Evolutionary conservation across 1,140 invertebrate species (phyloP), one percentile per base, ranked within the genome.

Genomic region (Aphidius gifuensis): DNA sequence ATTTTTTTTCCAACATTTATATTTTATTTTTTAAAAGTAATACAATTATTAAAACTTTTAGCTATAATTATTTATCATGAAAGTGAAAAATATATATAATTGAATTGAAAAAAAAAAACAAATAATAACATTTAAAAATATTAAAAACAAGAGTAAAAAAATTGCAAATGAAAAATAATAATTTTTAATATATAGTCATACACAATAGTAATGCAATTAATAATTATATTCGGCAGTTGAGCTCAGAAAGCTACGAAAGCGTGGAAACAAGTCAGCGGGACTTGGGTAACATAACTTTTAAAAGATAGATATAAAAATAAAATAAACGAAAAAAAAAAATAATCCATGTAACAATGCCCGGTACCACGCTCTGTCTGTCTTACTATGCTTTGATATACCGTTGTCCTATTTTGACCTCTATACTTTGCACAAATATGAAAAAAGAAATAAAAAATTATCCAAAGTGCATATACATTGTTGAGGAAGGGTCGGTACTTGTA

Each of bases 351-450:
- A 69, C 68, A 69, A 69, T 69, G 50, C 51, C 68, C 68, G 68
- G 68, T 64, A 69, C 57, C 59, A 69, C 65, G 68, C 63, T 68
- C 64, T 64, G 66, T 48, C 66, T 69, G 50, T 57, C 65, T 65
- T 66, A 65, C 62, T 63, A 59, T 62, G 67, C 63, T 65, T 66
- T 69, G 23, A 42, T 55, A 53, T 64, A 62, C 63, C 56, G 63
- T 64, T 65, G 55, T 63, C 63, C 65, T 61, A 63, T 61, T 69
- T 65, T 69, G 65, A 67, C 68, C 68, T 62, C 61, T 51, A 62
- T 64, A 61, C n/a, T 49, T 32, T 49, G 32, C 45, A 32, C 11
- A 51, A 51, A 51, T 8, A 51, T 38, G 7, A 7, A 9, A 32
- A 32, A 32, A 32, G 2, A 32, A 32, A 32, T 32, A 32, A 32